Base-by-base conservation (phyloP, 2,797 vertebrate species). In the Danio aesculapii region DNA sequence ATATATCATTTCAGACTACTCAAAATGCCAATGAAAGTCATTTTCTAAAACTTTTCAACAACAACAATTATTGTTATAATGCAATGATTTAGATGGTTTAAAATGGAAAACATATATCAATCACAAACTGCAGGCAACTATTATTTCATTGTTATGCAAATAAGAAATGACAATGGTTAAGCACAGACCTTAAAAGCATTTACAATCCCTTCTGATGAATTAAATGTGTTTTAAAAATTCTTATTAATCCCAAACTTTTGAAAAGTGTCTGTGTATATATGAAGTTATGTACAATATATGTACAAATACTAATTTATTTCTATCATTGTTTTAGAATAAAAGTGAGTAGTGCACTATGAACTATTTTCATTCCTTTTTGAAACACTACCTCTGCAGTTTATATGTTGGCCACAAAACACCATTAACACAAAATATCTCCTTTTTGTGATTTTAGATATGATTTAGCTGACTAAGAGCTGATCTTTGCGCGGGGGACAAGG, bases 401-500 rank as follows among this genome's bases (percentile, higher is more conserved):
- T 44, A n/a, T 2, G 57, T 5, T 16, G 59, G 76, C 14, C 76
- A 77, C 55, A 57, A 39, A 59, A 59, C 10, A 44, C 21, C 50
- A 46, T 50, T 21, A 7, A 43, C 2, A 6, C 5, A n/a, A 43
- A 61, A 79, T 58, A 58, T 61, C 53, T 61, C 66, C 61, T 14
- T 44, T 10, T 11, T 73, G 46, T 39, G 19, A 61, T 49, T 19
- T 52, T 17, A 64, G 47, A 64, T 76, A 64, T 76, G 62, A 78
- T 72, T 53, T 68, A 53, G 69, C 62, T 78, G 74, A 66, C 30
- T 72, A 75, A 46, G 30, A 52, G 67, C 75, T 68, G 80, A 61
- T 78, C 75, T 84, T 77, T 83, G 75, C 84, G 64, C 41, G 30
- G 72, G 30, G 75, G 70, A 72, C 44, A 71, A 81, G 70, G 66